Evolutionary conservation across 2,113 vertebrate genomes (phyloP).

Genomic region (Neolamprologus hecqui): DNA sequence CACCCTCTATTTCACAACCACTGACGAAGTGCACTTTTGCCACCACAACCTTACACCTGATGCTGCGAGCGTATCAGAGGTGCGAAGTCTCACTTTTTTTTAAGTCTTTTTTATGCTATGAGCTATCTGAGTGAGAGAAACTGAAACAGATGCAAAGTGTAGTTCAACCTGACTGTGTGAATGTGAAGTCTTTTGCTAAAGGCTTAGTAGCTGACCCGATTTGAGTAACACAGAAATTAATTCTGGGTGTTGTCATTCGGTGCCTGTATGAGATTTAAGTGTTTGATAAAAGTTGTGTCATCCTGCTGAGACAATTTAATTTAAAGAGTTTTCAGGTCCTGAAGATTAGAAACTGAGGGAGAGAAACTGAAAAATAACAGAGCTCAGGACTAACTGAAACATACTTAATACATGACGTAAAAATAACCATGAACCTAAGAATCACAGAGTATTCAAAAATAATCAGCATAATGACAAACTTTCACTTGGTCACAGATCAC

Average conservation of each 20-base stretch:
- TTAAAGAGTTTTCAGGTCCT: not conserved
- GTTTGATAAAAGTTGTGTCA: not conserved
- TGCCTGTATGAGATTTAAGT: not conserved
- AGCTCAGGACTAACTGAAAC: not conserved
- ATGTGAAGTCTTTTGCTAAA: not conserved
- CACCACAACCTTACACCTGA: not conserved
- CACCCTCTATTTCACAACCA: not conserved
- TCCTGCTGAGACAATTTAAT: not conserved
- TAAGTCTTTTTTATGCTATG: not conserved
- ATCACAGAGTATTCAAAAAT: not conserved
- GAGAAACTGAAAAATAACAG: not conserved
- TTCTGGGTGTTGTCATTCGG: not conserved
- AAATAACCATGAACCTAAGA: not conserved
- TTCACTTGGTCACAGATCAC: not conserved
- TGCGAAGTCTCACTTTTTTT: not conserved
- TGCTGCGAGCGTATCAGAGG: not conserved
- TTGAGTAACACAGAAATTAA: not conserved
- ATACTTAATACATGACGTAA: not conserved
- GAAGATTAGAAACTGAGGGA: not conserved
- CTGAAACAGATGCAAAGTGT: not conserved
- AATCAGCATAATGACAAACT: not conserved
- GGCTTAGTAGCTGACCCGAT: not conserved
- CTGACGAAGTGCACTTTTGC: not conserved
- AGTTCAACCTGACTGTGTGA: not conserved
- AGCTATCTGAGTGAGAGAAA: not conserved